Conservation (phyloP, 2,113 vertebrate species). For the Arothron firmamentum region DNA sequence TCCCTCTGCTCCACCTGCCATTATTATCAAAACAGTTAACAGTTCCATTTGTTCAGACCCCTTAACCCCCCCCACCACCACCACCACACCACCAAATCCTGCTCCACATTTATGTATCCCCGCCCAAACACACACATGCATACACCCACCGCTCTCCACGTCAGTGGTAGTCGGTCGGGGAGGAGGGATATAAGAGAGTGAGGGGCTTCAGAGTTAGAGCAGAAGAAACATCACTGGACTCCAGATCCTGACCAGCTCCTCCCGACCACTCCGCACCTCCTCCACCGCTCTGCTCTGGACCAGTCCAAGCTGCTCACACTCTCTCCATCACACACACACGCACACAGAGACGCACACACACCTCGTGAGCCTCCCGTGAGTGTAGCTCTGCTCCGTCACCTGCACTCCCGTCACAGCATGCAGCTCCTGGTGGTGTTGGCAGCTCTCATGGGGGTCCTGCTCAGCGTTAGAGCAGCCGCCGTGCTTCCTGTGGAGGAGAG, state of each 20-base stretch:
- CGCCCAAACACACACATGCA: conserved; percentile 31
- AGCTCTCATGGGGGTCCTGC: conserved; percentile 79
- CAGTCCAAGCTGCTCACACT: conserved; percentile 29
- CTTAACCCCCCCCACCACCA: conserved; percentile 38
- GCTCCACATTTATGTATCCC: conserved; percentile 29
- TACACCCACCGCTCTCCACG: conserved; percentile 70
- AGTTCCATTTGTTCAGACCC: conserved; percentile 68
- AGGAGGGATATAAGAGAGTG: conserved; percentile 74
- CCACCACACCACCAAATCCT: too few species aligned
- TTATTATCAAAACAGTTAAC: conserved; percentile 64
- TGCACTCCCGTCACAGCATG: conserved; percentile 70
- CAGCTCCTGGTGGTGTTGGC: conserved; percentile 77
- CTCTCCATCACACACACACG: conserved; percentile 19
- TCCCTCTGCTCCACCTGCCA: conserved; percentile 27
- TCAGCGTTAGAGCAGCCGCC: conserved; percentile 77
- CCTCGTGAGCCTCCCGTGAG: conserved; percentile 36
- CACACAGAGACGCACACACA: conserved; percentile 17
- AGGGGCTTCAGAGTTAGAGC: conserved; percentile 67
- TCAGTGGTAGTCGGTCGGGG: conserved; percentile 61
- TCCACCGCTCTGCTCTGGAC: conserved; percentile 35
- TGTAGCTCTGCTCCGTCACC: conserved; percentile 40
- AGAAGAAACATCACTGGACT: conserved; percentile 59
- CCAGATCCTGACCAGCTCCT: conserved; percentile 52
- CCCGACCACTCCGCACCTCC: conserved; percentile 33
- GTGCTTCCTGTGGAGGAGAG: conserved; percentile 82